Evolutionary conservation across 1,140 invertebrate genomes (phyloP), one percentile per base, ranked within the genome.

Genomic region (Diabrotica undecimpunctata): DNA sequence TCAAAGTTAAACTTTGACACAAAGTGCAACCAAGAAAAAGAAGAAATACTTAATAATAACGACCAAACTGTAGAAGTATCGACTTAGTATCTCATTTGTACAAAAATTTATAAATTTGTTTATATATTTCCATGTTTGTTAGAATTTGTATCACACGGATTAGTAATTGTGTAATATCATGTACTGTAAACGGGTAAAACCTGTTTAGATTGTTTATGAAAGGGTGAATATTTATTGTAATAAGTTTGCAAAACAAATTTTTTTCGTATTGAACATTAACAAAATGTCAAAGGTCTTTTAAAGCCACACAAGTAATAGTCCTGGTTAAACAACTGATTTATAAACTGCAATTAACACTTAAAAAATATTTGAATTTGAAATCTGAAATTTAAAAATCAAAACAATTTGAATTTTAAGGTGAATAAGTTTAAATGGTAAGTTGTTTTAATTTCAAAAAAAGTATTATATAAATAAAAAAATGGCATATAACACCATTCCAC

Each of bases 21-120:
- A n/a, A 58, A 57, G 9, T 74, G 68, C 39, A 77, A 74, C 46
- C 59, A 66, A 41, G 74, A 74, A 46, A 73, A 74, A 41, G 70
- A 75, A 39, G 67, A 75, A 60, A 64, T 72, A 50, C 64, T 75
- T 54, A 75, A 78, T 61, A 78, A 78, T 66, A 76, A 76, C 65
- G 73, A 77, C 53, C 74, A 76, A 59, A 61, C 71, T 61, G 72
- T 77, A 54, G 69, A 77, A 65, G 65, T 77, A 54, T 67, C 75
- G 5, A 78, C 75, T 66, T 79, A 77, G 72, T 74, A 37, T n/a
- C 41, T 46, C n/a, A 25, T 25, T 25, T 25, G 25, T 25, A 25
- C 25, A 46, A 46, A 8, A 46, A 46, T 46, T 46, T 46, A 46
- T 46, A 46, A 46, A n/a, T 8, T 46, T n/a, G 6, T n/a, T 5